Evolutionary conservation across 1,140 invertebrate genomes (phyloP).

Genomic region (Danaus melanippus): DNA sequence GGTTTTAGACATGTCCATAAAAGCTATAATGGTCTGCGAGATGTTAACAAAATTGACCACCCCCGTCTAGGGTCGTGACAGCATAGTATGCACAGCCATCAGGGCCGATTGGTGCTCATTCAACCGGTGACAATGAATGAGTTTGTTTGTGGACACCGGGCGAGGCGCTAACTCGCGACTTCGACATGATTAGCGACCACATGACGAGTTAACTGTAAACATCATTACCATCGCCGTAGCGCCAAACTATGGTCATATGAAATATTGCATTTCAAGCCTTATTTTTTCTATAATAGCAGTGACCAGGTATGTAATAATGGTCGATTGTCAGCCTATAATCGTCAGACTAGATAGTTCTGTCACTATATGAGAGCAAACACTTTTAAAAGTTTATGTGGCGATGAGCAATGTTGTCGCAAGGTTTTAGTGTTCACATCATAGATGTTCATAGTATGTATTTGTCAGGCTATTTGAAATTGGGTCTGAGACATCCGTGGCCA

Average conservation of each 20-base stretch:
- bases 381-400: slow-evolving; percentile 66
- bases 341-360: slow-evolving; percentile 60
- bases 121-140: slow-evolving; percentile 63
- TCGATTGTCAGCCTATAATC: slow-evolving; percentile 46
- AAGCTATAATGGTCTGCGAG: too few relatives aligned
- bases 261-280: slow-evolving; percentile 19
- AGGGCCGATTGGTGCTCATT: slow-evolving; percentile 42
- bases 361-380: slow-evolving; percentile 57
- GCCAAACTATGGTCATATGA: slow-evolving; percentile 4
- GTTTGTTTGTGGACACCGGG: slow-evolving; percentile 64
- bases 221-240: slow-evolving; percentile 57
- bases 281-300: slow-evolving; percentile 7
- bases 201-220: slow-evolving; percentile 69
- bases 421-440: slow-evolving; percentile 62
- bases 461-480: slow-evolving; percentile 54
- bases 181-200: slow-evolving; percentile 56
- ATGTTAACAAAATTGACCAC: slow-evolving; percentile 15
- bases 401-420: slow-evolving; percentile 61
- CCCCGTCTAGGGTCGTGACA: slow-evolving; percentile 21
- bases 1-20: too few relatives aligned
- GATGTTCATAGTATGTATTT: slow-evolving; percentile 45
- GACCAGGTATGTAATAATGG: background rate
- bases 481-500: slow-evolving; percentile 34
- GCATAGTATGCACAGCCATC: slow-evolving; percentile 25
- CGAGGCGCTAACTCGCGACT: slow-evolving; percentile 65